These are phyloP conservation scores for Automeris io DNA, from an alignment of 2,888 invertebrate genomes.

Conservation along the genomic window DNA sequence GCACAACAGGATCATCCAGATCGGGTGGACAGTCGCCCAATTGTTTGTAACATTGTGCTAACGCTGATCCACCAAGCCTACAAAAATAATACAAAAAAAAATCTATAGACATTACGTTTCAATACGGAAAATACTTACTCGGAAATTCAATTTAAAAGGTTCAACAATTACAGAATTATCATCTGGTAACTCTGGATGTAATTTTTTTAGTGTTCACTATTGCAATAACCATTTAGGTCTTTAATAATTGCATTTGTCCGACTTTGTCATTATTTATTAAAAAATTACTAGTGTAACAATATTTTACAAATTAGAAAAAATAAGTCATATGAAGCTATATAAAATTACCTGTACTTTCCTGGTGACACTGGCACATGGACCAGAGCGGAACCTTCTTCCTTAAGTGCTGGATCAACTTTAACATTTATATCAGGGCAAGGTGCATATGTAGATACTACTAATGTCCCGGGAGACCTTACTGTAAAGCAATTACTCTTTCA, in stretches of 20 bases:
- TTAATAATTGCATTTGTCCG: too few species aligned
- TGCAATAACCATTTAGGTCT: too few species aligned
- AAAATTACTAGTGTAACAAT: too few species aligned
- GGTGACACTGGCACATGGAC: constrained; percentile 87
- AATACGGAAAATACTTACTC: background rate
- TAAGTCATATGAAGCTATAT: background rate
- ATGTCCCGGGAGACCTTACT: constrained; percentile 89
- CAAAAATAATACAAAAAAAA: constrained; percentile 5
- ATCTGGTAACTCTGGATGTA: too few species aligned
- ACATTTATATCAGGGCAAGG: constrained; percentile 93
- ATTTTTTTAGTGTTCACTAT: too few species aligned
- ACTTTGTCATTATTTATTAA: too few species aligned
- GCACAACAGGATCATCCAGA: constrained; percentile 80
- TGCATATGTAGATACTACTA: constrained; percentile 97
- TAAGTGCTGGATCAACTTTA: constrained; percentile 94
- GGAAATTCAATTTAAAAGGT: background rate
- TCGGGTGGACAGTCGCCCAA: constrained; percentile 89
- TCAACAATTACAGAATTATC: background rate
- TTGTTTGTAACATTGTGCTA: constrained; percentile 93
- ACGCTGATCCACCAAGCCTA: constrained; percentile 93
- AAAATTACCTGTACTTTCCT: constrained; percentile 75
- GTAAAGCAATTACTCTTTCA: constrained; percentile 18
- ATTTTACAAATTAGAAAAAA: background rate
- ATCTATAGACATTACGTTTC: background rate
- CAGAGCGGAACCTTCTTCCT: constrained; percentile 80